Evolutionary conservation across 2,888 invertebrate species (phyloP).

Genomic region (Mongoloraphidia duomilia): DNA sequence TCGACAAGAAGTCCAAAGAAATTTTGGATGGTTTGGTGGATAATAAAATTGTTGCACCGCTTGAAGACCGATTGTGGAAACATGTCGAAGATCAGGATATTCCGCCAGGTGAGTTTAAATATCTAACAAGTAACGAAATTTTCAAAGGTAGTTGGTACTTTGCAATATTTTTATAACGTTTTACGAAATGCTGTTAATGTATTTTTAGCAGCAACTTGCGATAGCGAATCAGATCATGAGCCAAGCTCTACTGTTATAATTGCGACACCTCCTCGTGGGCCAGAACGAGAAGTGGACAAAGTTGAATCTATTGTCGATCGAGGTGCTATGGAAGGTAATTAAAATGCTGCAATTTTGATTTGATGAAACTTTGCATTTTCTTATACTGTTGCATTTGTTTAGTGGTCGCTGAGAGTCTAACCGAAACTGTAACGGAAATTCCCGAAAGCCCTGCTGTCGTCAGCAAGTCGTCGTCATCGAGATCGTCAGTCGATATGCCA

Average conservation of each 20-base stretch:
- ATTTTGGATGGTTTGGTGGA: conserved; percentile 29
- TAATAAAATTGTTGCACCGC: conserved; percentile 30
- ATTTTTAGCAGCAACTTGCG: conserved; percentile 23
- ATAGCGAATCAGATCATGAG: conserved; percentile 59
- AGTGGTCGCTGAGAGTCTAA: conserved; percentile 11
- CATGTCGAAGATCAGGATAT: conserved; percentile 32
- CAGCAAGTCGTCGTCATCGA: conserved; percentile 16
- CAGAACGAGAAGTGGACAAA: conserved; percentile 20
- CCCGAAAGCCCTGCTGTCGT: conserved; percentile 2
- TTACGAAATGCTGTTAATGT: not conserved
- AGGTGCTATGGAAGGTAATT: not conserved
- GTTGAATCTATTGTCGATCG: not conserved
- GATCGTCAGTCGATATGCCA: conserved; percentile 8
- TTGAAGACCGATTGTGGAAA: conserved; percentile 38
- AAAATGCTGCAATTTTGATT: too few relatives aligned
- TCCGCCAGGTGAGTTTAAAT: conserved; percentile 20
- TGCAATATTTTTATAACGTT: too few relatives aligned
- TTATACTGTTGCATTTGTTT: not conserved
- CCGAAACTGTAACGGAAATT: conserved; percentile 8
- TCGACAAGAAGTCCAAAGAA: conserved; percentile 30
- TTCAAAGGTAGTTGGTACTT: not conserved
- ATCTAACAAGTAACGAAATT: not conserved
- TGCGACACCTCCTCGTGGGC: conserved; percentile 35
- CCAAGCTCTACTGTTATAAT: conserved; percentile 66
- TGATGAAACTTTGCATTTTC: too few relatives aligned